These are phyloP conservation scores for Etheostoma cragini DNA, from an alignment of 2,113 vertebrate species.

Conservation along the genomic window DNA sequence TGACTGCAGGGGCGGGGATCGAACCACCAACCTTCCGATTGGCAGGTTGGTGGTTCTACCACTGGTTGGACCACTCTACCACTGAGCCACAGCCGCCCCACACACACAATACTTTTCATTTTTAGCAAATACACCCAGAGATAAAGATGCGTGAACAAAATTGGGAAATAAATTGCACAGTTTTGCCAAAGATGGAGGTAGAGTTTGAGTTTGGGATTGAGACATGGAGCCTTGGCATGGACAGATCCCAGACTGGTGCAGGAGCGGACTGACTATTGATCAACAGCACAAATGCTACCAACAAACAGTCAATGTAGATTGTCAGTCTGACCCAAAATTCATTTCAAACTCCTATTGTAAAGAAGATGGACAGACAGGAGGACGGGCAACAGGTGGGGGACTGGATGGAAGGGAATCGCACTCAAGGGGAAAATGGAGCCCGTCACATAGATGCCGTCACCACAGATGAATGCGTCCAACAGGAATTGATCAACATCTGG, in stretches of 20 bases:
- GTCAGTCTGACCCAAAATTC: neutral
- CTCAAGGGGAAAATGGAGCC: neutral
- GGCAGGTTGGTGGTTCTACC: too few species aligned
- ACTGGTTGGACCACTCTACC: too few species aligned
- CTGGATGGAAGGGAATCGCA: neutral
- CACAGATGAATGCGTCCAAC: constrained; percentile 13
- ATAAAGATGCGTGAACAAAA: neutral
- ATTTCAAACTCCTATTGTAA: neutral
- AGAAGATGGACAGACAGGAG: neutral
- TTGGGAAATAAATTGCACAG: too few species aligned
- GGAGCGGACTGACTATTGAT: too few species aligned
- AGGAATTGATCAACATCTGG: constrained; percentile 39
- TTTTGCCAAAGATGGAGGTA: neutral
- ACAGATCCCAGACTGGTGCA: too few species aligned
- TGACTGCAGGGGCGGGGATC: too few species aligned
- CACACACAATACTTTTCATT: neutral
- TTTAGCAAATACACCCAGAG: neutral
- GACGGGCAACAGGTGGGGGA: neutral
- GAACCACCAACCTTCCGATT: too few species aligned
- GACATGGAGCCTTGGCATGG: too few species aligned
- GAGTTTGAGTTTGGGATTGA: neutral
- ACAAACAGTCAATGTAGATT: too few species aligned
- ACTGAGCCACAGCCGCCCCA: too few species aligned
- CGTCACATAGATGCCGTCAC: neutral
- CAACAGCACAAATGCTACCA: too few species aligned